Conservation (phyloP, 2,797 vertebrate species). For the Eupleurogrammus muticus region DNA sequence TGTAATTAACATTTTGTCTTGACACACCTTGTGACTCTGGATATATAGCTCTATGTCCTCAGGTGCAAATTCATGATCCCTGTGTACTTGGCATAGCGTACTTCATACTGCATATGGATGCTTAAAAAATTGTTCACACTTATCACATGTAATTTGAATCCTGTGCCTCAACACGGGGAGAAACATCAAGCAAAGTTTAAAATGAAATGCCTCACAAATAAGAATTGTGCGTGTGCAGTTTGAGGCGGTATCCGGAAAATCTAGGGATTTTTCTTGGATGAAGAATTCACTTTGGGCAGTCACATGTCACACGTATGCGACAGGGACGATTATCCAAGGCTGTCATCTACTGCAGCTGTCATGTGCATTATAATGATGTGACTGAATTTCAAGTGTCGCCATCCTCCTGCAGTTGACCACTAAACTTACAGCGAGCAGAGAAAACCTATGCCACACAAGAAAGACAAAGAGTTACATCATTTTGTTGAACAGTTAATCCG, state of each 20-base stretch:
- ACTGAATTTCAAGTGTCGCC: conserved; percentile 56
- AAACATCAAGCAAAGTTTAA: conserved; percentile 72
- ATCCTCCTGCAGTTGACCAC: conserved; percentile 78
- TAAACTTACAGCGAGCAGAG: conserved; percentile 76
- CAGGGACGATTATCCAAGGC: conserved; percentile 67
- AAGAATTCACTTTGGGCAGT: conserved; percentile 59
- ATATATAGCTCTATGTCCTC: conserved; percentile 73
- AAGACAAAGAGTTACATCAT: conserved; percentile 90
- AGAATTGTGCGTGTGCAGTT: conserved; percentile 52
- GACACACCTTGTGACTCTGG: conserved; percentile 73
- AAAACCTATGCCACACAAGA: conserved; percentile 86
- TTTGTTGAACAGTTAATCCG: conserved; percentile 87
- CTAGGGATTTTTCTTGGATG: conserved; percentile 41
- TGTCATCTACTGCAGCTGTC: conserved; percentile 72
- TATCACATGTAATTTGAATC: conserved; percentile 81
- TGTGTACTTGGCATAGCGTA: conserved; percentile 70
- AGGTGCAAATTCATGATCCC: conserved; percentile 72
- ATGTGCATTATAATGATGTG: conserved; percentile 75
- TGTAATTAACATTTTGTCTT: conserved; percentile 76
- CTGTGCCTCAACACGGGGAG: conserved; percentile 61
- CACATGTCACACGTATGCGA: conserved; percentile 62
- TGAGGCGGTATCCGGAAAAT: conserved; percentile 57
- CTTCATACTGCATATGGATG: conserved; percentile 72
- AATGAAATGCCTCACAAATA: conserved; percentile 73
- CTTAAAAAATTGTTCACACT: conserved; percentile 78